Evolutionary conservation across 2,888 invertebrate species (phyloP).

Genomic region (Unio delphinus): DNA sequence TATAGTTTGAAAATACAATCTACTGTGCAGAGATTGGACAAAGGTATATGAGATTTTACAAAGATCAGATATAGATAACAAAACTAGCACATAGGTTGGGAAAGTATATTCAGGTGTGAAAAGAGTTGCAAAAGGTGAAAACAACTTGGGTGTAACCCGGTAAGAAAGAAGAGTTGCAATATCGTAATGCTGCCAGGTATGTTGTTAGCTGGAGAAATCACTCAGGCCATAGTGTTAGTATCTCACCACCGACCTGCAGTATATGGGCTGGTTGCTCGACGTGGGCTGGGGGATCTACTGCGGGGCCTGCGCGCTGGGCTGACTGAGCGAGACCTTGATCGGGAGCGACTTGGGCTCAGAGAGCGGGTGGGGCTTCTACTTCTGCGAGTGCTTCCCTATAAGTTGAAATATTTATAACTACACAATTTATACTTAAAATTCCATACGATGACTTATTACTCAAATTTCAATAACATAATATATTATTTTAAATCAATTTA

Average conservation of each 20-base stretch:
- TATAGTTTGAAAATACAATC: too few relatives aligned
- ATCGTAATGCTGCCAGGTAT: not conserved
- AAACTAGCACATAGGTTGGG: too few relatives aligned
- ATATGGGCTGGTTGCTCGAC: conserved; percentile 22
- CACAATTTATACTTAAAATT: not conserved
- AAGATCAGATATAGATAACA: too few relatives aligned
- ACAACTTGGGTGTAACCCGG: not conserved
- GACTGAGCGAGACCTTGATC: conserved; percentile 54
- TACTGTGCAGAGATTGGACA: too few relatives aligned
- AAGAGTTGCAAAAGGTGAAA: not conserved
- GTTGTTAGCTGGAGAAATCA: not conserved
- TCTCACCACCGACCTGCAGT: conserved; percentile 27
- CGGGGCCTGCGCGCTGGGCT: conserved; percentile 58
- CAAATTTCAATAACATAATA: too few relatives aligned
- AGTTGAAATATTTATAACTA: conserved; percentile 15
- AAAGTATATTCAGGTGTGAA: conserved; percentile 5
- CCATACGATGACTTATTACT: not conserved
- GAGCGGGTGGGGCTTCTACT: conserved; percentile 57
- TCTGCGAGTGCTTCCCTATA: conserved; percentile 57
- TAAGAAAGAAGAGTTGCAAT: conserved; percentile 3
- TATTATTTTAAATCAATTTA: too few relatives aligned
- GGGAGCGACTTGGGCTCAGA: conserved; percentile 52
- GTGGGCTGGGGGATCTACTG: conserved; percentile 61
- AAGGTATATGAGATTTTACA: too few relatives aligned
- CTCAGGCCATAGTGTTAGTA: not conserved